Evolutionary conservation across 2,113 vertebrate species (phyloP).

Genomic region (Eonycteris spelaea): DNA sequence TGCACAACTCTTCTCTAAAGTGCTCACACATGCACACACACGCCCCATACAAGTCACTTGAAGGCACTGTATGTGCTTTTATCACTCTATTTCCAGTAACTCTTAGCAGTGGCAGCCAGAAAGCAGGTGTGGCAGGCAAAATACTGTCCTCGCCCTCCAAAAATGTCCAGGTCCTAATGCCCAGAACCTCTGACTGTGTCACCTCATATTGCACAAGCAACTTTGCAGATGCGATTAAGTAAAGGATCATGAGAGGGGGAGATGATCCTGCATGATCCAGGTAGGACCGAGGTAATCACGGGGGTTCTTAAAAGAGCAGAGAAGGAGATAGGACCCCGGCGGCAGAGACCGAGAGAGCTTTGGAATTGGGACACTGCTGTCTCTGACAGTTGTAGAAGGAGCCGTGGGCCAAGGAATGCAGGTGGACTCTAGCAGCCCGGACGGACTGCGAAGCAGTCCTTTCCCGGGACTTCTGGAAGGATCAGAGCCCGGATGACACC

Average conservation of each 20-base stretch:
- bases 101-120: neutral
- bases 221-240: no score
- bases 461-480: no score
- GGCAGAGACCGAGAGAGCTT: neutral
- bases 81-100: neutral
- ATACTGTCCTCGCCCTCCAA: neutral
- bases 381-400: neutral
- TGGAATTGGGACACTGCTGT: accelerated
- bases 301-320: neutral
- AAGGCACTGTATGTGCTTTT: neutral
- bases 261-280: no score
- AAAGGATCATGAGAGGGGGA: neutral
- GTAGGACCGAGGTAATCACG: no score
- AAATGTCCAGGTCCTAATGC: neutral
- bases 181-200: neutral
- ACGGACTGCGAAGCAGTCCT: neutral
- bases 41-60: neutral
- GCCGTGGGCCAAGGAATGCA: accelerated
- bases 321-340: no score
- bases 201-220: neutral
- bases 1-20: neutral
- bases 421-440: accelerated
- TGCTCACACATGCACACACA: accelerated
- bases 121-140: neutral
- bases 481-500: accelerated